These are phyloP conservation scores for Pollenia griseotomentosa DNA, from an alignment of 2,888 invertebrate species.

Conservation along the genomic window DNA sequence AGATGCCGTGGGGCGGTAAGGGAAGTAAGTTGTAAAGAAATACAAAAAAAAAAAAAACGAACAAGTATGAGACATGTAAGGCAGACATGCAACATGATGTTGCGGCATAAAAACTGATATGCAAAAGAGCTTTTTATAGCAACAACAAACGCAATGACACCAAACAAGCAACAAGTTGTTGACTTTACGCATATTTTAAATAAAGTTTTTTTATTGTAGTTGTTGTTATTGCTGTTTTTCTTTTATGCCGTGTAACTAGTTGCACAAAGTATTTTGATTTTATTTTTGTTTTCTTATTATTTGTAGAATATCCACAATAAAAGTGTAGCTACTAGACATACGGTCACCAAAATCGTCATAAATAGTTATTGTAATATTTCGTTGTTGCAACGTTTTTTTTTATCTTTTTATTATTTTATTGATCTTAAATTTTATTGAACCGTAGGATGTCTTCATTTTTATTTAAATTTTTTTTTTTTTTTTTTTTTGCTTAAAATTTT, in stretches of 20 bases:
- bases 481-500: background rate
- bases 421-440: slow-evolving; percentile 50
- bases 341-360: slow-evolving; percentile 63
- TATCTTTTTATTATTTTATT: slow-evolving; percentile 47
- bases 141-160: slow-evolving; percentile 54
- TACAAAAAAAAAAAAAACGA: slow-evolving; percentile 4
- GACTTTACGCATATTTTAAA: slow-evolving; percentile 61
- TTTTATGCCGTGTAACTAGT: slow-evolving; percentile 55
- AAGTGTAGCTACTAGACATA: slow-evolving; percentile 61
- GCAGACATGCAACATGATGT: slow-evolving; percentile 70
- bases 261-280: slow-evolving; percentile 34
- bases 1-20: background rate
- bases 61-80: slow-evolving; percentile 58
- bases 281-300: slow-evolving; percentile 26
- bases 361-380: slow-evolving; percentile 32
- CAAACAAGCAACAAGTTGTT: slow-evolving; percentile 60
- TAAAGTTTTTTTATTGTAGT: background rate
- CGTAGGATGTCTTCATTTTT: slow-evolving; percentile 43
- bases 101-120: slow-evolving; percentile 71
- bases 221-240: background rate
- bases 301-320: slow-evolving; percentile 48
- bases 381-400: slow-evolving; percentile 14
- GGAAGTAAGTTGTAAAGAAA: background rate
- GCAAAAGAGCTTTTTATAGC: slow-evolving; percentile 67
- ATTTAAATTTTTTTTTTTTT: slow-evolving; percentile 8